Conservation (phyloP, 2,797 vertebrate genomes). For the Lophotriccus pileatus region DNA sequence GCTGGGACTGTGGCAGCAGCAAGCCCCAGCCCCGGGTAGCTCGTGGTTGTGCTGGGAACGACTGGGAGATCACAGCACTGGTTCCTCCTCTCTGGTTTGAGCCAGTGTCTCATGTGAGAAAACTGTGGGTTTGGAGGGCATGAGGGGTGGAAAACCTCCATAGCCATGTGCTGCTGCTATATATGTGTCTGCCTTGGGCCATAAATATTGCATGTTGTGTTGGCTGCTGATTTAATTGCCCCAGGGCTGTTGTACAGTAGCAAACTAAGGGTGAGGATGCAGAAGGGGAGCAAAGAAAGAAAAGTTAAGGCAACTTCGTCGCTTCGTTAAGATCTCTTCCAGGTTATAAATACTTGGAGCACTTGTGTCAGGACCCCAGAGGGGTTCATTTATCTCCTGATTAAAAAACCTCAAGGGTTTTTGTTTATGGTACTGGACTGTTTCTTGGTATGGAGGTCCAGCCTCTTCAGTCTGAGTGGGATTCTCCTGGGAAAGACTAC, state of each 20-base stretch:
- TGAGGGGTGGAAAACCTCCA: neutral
- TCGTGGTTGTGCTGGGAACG: neutral
- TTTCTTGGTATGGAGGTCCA: neutral
- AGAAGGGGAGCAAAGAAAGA: neutral
- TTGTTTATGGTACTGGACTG: neutral
- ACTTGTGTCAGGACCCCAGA: neutral
- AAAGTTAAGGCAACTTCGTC: neutral
- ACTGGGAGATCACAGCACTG: neutral
- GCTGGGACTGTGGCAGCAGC: neutral
- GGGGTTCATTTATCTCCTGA: neutral
- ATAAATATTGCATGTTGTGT: neutral
- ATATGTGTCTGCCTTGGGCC: neutral
- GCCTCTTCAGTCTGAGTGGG: neutral
- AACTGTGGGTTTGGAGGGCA: neutral
- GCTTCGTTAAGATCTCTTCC: neutral
- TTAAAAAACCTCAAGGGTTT: neutral
- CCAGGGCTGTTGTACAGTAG: neutral
- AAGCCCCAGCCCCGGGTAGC: fast-evolving
- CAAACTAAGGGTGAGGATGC: neutral
- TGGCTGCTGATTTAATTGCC: neutral
- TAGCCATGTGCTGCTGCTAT: neutral
- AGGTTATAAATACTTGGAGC: neutral
- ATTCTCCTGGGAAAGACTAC: neutral
- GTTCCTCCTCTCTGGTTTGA: neutral
- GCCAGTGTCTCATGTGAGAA: neutral